Conservation (phyloP, 2,888 invertebrate species). For the Chrysotoxum bicinctum region DNA sequence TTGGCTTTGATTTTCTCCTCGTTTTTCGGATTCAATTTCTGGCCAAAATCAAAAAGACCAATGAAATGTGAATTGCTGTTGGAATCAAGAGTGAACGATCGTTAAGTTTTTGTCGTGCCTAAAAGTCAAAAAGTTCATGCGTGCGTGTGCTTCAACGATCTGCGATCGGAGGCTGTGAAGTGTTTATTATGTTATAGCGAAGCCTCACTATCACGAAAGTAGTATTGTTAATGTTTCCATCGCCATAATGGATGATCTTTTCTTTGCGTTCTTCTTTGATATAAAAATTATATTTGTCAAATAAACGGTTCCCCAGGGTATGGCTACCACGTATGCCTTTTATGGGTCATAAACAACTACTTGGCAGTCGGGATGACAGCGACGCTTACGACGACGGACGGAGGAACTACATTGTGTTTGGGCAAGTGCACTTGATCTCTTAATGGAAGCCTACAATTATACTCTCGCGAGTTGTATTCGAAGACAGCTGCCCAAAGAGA, state of each 20-base stretch:
- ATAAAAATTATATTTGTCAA: slow-evolving; percentile 56
- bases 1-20: neutral
- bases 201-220: neutral
- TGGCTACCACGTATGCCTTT: slow-evolving; percentile 33
- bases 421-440: slow-evolving; percentile 11
- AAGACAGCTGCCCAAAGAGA: neutral
- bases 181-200: neutral
- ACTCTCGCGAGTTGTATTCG: slow-evolving; percentile 15
- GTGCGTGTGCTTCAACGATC: neutral
- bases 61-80: neutral
- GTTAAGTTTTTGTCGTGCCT: neutral
- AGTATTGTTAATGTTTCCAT: slow-evolving; percentile 8
- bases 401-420: slow-evolving; percentile 21
- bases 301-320: slow-evolving; percentile 29
- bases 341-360: slow-evolving; percentile 44
- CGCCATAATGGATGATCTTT: slow-evolving; percentile 15
- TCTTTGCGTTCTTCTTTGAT: slow-evolving; percentile 25
- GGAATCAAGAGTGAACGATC: neutral
- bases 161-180: neutral
- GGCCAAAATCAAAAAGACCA: neutral
- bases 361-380: neutral
- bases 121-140: slow-evolving; percentile 14
- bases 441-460: slow-evolving; percentile 40
- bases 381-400: neutral
- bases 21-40: neutral